phyloP scores from a whole-genome alignment of 2,888 invertebrate genomes.

The Lasius platythorax region DNA sequence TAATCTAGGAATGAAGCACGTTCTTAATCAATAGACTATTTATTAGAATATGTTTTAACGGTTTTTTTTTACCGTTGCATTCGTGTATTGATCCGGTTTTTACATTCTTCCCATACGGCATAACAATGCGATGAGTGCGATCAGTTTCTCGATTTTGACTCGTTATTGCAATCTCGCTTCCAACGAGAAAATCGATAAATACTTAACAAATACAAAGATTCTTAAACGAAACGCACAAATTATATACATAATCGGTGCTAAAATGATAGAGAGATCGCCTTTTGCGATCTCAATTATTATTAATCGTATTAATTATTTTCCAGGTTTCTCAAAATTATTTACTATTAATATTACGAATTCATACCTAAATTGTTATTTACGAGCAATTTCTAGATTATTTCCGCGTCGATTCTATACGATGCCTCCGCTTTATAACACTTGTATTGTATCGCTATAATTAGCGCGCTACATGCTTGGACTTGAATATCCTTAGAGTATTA shows the following conservation, averaged over 20 bases:
- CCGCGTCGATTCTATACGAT: constrained; percentile 6
- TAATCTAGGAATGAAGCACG: neutral
- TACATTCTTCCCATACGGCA: neutral
- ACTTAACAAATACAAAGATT: neutral
- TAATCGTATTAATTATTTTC: neutral
- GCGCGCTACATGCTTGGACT: constrained; percentile 87
- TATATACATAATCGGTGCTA: neutral
- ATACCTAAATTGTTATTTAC: constrained; percentile 46
- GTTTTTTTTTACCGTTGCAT: neutral
- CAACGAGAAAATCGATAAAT: neutral
- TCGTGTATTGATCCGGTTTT: neutral
- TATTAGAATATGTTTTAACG: neutral
- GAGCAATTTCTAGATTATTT: constrained; percentile 49
- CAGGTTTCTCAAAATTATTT: neutral
- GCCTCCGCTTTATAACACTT: constrained; percentile 35
- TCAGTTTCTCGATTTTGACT: neutral
- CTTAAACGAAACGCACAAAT: neutral
- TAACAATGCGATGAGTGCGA: neutral
- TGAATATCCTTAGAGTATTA: constrained; percentile 96
- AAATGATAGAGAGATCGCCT: neutral
- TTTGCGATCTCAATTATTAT: neutral
- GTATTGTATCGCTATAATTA: constrained; percentile 59
- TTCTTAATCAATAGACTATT: neutral
- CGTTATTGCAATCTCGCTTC: neutral
- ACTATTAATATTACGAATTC: constrained; percentile 8